A percentile compares a stretch with the other conserved stretches of the same genome.
phyloP scores from a whole-genome alignment of 2,113 vertebrate genomes.

The Lophotis ruficrista region DNA sequence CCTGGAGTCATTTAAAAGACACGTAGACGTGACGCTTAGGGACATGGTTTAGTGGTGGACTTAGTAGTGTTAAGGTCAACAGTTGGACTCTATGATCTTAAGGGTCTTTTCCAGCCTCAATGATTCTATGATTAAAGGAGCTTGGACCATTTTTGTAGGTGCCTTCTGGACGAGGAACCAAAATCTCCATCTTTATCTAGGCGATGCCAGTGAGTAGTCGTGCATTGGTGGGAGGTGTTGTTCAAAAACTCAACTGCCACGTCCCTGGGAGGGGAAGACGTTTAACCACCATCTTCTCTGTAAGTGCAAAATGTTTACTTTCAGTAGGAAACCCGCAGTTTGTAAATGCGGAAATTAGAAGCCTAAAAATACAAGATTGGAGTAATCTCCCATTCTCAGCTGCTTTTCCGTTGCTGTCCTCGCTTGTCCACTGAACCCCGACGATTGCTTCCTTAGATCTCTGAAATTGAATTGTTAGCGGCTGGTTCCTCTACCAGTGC shows the following conservation, averaged over 20 bases:
- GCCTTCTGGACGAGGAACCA: neutral
- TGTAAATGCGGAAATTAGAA: neutral
- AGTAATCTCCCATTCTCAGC: neutral
- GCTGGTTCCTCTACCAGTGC: neutral
- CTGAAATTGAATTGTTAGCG: neutral
- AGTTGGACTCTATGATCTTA: neutral
- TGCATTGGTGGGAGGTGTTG: neutral
- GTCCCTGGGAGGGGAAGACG: neutral
- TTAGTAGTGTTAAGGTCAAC: neutral
- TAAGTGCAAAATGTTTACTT: neutral
- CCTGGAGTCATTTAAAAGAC: neutral
- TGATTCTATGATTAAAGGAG: neutral
- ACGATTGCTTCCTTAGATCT: neutral
- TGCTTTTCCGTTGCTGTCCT: neutral
- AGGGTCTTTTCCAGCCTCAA: neutral
- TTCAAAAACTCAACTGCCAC: neutral
- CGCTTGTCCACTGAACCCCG: neutral
- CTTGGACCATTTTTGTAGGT: neutral
- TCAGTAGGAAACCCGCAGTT: neutral
- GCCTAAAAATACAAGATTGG: neutral
- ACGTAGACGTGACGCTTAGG: fast-evolving
- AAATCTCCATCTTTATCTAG: neutral
- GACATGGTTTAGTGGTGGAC: neutral
- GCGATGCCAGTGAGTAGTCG: fast-evolving
- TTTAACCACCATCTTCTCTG: neutral